Conservation (phyloP, 1,140 invertebrate genomes). For the Xylocopa sonorina region DNA sequence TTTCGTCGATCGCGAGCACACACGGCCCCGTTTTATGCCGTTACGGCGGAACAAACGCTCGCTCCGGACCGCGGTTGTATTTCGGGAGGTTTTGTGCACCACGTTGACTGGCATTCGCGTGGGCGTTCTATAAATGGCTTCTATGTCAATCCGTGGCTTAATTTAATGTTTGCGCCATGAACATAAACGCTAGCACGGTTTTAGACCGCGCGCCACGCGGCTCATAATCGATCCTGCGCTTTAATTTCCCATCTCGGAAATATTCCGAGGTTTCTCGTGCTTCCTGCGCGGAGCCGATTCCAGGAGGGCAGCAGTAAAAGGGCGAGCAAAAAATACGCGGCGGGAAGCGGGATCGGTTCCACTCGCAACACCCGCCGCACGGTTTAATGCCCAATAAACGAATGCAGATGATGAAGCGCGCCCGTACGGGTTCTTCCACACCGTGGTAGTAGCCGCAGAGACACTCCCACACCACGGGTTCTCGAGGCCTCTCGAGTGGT, state of each 20-base stretch:
- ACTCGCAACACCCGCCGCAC: neutral
- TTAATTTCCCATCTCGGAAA: neutral
- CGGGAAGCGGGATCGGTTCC: conserved; percentile 14
- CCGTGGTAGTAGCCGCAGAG: neutral
- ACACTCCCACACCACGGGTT: conserved; percentile 24
- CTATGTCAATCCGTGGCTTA: conserved; percentile 25
- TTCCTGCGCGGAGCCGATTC: neutral
- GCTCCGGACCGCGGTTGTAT: conserved; percentile 14
- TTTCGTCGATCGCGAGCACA: too few relatives aligned
- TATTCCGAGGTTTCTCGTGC: neutral
- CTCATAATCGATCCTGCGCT: neutral
- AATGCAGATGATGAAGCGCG: conserved; percentile 35
- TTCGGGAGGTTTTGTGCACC: conserved; percentile 20
- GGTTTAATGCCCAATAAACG: conserved; percentile 44
- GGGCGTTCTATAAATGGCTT: conserved; percentile 41
- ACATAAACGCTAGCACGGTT: neutral
- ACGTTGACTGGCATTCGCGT: neutral
- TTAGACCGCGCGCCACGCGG: too few relatives aligned
- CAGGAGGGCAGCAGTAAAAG: neutral
- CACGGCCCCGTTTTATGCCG: neutral
- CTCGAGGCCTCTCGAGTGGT: conserved; percentile 42
- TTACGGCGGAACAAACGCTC: neutral
- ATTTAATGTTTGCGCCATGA: conserved; percentile 10
- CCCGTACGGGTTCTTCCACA: conserved; percentile 34
- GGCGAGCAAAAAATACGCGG: neutral